These are phyloP conservation scores for Cisticola juncidis DNA, from an alignment of 2,113 vertebrate genomes.

Conservation along the genomic window DNA sequence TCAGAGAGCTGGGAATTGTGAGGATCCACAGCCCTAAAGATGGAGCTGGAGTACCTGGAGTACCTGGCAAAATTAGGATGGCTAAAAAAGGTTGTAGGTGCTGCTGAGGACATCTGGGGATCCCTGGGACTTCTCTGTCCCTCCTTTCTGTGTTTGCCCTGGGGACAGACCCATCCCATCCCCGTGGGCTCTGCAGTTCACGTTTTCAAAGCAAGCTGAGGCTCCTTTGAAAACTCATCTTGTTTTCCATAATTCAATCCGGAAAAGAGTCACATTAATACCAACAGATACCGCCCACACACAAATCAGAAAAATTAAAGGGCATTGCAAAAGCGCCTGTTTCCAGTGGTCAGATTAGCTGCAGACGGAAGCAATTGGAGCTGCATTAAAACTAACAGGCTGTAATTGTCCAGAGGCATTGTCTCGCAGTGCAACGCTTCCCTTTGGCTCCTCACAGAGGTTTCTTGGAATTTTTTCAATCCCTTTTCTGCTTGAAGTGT, in stretches of 20 bases:
- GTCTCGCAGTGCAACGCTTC: not conserved
- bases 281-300: slow-evolving; percentile 25
- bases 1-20: not conserved
- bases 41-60: not conserved
- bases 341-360: slow-evolving; percentile 33
- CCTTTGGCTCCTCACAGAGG: slow-evolving; percentile 22
- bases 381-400: slow-evolving; percentile 32
- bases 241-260: slow-evolving; percentile 32
- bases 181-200: not conserved
- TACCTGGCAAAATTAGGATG: not conserved
- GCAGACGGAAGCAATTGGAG: slow-evolving; percentile 57
- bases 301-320: slow-evolving; percentile 47
- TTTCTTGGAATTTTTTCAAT: slow-evolving; percentile 47
- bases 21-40: not conserved
- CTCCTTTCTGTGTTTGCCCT: not conserved
- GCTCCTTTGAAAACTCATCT: slow-evolving; percentile 1
- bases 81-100: not conserved
- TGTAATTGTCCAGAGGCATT: slow-evolving; percentile 23
- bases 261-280: slow-evolving; percentile 36
- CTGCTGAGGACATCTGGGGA: not conserved
- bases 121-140: not conserved
- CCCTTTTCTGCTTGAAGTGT: slow-evolving; percentile 21
- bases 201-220: not conserved
- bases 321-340: slow-evolving; percentile 27
- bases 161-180: not conserved